Base-by-base conservation (phyloP, 1,140 invertebrate genomes). In the Papilio dardanus region DNA sequence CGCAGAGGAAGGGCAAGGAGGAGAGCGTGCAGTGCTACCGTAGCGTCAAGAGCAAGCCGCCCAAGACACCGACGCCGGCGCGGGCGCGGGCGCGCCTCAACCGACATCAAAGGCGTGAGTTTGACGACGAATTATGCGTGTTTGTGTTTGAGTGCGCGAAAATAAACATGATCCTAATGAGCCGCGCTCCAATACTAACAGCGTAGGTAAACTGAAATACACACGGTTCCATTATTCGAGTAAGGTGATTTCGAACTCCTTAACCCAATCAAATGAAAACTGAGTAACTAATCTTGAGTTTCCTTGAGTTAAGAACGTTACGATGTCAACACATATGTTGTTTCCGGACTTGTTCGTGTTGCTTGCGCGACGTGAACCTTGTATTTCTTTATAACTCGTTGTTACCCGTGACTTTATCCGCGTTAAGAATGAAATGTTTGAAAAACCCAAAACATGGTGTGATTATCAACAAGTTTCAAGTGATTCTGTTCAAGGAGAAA, bases 81-180 rank as follows among this genome's bases (percentile, higher is more conserved):
- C 83, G 89, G 54, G 86, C 87, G n/a, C 79, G 87, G 76, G 84
- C 86, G 35, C 83, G 89, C 12, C 79, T 78, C 66, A 90, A 86
- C 74, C 79, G 88, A 79, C 88, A 89, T 79, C 89, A 90, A 80
- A 88, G 91, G 81, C 88, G 91, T 93, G 84, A 92, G 90, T 87
- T 69, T 58, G 76, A 58, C 31, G 65, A 40, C 16, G 76, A 76
- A 75, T 78, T 79, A 75, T 58, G 19, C 75, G 50, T 14, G 10
- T 75, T 74, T 30, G 35, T 77, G 19, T 81, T 80, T 79, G 79
- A 75, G 76, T 81, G 74, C 75, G 79, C 78, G 68, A 81, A 82
- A 82, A 82, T 83, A 85, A 83, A 82, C 82, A 83, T 73, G 42
- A 40, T 79, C 76, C 82, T 85, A 85, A 85, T 82, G 81, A 83